phyloP scores from a whole-genome alignment of 2,113 vertebrate genomes.

The Hyperopisus bebe region DNA sequence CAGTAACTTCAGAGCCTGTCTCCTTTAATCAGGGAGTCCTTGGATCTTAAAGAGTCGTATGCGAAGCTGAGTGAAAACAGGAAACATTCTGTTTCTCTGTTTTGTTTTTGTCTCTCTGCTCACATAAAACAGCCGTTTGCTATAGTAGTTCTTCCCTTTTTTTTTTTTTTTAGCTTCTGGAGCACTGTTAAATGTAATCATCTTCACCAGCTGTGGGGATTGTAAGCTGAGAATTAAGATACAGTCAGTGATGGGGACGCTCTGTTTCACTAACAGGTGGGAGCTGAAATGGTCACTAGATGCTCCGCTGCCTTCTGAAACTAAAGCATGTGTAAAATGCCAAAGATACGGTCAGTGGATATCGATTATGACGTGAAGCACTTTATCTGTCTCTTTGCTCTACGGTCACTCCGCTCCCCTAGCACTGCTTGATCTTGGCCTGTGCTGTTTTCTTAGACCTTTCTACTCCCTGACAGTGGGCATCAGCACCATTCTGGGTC shows the following conservation, averaged over 20 bases:
- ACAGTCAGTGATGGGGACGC: background rate
- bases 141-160: background rate
- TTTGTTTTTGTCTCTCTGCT: background rate
- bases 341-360: background rate
- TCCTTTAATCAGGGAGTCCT: background rate
- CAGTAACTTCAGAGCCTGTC: conserved; percentile 4
- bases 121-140: background rate
- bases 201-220: background rate
- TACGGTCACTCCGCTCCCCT: background rate
- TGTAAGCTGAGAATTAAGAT: background rate
- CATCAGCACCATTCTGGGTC: background rate
- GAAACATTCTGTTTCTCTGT: background rate
- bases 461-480: background rate
- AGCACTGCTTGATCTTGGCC: background rate
- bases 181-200: background rate
- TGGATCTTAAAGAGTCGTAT: background rate
- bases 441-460: background rate
- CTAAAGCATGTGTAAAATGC: background rate
- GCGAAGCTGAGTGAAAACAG: conserved; percentile 11
- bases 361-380: background rate
- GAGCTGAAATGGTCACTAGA: background rate
- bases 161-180: background rate
- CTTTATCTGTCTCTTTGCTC: background rate
- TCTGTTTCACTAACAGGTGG: background rate
- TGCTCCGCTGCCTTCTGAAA: background rate